These are phyloP conservation scores for Drosophila murphyi DNA, from an alignment of 1,140 invertebrate genomes.

Conservation along the genomic window DNA sequence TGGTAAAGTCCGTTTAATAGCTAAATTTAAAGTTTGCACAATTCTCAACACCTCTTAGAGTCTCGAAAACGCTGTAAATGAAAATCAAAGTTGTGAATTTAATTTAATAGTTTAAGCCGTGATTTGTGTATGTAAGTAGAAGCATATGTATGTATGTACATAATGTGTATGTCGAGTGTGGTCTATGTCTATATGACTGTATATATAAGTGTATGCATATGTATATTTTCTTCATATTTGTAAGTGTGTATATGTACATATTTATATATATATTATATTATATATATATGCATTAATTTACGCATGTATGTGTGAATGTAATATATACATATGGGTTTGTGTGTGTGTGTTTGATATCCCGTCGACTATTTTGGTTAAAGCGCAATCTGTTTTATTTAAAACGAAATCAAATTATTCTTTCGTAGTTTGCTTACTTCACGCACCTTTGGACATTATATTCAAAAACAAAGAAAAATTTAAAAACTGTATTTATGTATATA, in stretches of 20 bases:
- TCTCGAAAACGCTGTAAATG: neutral
- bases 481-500: no score
- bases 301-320: no score
- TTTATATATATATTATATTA: no score
- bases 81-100: neutral
- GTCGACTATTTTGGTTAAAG: neutral
- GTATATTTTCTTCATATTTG: neutral
- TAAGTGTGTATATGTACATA: neutral
- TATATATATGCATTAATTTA: no score
- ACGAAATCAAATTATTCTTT: conserved; percentile 17
- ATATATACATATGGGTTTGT: neutral
- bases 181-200: neutral
- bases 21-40: neutral
- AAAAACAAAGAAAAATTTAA: neutral
- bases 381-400: conserved; percentile 34
- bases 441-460: neutral
- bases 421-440: neutral
- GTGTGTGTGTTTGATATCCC: neutral
- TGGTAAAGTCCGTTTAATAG: conserved; percentile 14
- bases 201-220: neutral
- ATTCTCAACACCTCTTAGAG: neutral
- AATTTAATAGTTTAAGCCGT: neutral
- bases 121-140: conserved; percentile 17
- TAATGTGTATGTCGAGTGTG: neutral
- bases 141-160: conserved; percentile 2